Conservation (phyloP, 1,140 invertebrate species). For the Coboldia fuscipes region DNA sequence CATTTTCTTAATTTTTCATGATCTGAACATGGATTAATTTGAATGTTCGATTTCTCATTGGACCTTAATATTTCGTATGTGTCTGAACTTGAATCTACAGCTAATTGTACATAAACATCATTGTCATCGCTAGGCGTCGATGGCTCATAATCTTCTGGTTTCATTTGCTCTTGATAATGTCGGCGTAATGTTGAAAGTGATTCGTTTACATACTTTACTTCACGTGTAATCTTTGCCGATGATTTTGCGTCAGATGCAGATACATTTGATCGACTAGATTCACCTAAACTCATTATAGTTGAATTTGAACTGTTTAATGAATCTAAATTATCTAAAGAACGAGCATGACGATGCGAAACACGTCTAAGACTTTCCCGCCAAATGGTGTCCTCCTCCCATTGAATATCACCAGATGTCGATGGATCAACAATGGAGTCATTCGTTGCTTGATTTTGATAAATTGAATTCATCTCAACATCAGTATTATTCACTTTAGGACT, state of each 20-base stretch:
- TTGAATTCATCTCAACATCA: not conserved
- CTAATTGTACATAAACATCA: slow-evolving; percentile 34
- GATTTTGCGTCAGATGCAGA: slow-evolving; percentile 2
- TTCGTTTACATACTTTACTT: slow-evolving; percentile 54
- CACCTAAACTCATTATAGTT: not conserved
- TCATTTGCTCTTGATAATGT: too few species aligned
- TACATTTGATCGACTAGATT: not conserved
- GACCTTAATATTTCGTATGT: slow-evolving; percentile 18
- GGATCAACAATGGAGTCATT: not conserved
- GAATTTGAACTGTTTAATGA: slow-evolving; percentile 15
- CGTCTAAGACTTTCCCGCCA: slow-evolving; percentile 59
- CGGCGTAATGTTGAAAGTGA: too few species aligned
- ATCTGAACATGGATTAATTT: slow-evolving; percentile 13
- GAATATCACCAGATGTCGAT: slow-evolving; percentile 31
- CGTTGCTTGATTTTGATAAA: not conserved
- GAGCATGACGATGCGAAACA: slow-evolving; percentile 55
- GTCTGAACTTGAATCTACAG: slow-evolving; percentile 12
- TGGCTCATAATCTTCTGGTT: too few species aligned
- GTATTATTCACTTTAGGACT: not conserved
- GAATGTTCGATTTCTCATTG: too few species aligned
- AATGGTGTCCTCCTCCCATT: slow-evolving; percentile 62
- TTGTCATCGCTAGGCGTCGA: slow-evolving; percentile 21
- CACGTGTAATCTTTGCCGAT: slow-evolving; percentile 29
- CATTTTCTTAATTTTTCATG: slow-evolving; percentile 60
- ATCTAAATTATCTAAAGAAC: slow-evolving; percentile 58